Evolutionary conservation across 23 tunicate genomes (phyloP).

Genomic region (Halocynthia aurantium): DNA sequence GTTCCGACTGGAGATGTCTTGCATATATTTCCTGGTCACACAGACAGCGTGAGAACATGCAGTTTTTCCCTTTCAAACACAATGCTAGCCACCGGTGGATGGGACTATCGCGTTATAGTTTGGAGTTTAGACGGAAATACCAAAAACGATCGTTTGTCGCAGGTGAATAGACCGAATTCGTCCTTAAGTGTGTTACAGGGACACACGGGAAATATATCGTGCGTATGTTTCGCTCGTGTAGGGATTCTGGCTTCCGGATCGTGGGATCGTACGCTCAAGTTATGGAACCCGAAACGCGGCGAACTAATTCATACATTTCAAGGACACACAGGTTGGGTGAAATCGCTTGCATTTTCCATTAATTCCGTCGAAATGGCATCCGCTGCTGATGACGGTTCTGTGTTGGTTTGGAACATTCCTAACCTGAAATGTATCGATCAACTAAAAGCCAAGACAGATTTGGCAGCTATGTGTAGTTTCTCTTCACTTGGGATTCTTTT

Average conservation of each 20-base stretch:
- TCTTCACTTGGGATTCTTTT: constrained; percentile 39
- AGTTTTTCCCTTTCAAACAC: constrained; percentile 36
- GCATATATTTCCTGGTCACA: constrained; percentile 39
- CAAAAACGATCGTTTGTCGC: constrained; percentile 11
- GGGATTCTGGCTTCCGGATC: constrained; percentile 69
- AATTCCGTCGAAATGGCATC: constrained; percentile 69
- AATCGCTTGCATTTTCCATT: constrained; percentile 59
- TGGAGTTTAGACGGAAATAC: constrained; percentile 45
- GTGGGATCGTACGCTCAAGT: constrained; percentile 61
- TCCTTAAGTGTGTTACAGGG: constrained; percentile 34
- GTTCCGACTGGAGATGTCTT: constrained; percentile 27
- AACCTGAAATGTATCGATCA: not conserved
- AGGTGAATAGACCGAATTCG: constrained; percentile 11
- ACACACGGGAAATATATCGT: constrained; percentile 63
- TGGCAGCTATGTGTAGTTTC: constrained; percentile 49
- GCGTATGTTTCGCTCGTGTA: constrained; percentile 54
- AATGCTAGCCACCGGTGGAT: constrained; percentile 73
- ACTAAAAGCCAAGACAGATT: constrained; percentile 50
- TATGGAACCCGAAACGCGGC: constrained; percentile 68
- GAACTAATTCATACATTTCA: constrained; percentile 33
- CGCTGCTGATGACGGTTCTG: constrained; percentile 85
- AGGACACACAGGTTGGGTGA: constrained; percentile 94
- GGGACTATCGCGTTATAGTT: constrained; percentile 61
- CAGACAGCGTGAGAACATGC: constrained; percentile 71
- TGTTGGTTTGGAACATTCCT: constrained; percentile 71